Percentiles rank a stretch among this genome's conserved stretches.
Conservation (phyloP, 2,113 vertebrate genomes). For the Rhea americana region DNA sequence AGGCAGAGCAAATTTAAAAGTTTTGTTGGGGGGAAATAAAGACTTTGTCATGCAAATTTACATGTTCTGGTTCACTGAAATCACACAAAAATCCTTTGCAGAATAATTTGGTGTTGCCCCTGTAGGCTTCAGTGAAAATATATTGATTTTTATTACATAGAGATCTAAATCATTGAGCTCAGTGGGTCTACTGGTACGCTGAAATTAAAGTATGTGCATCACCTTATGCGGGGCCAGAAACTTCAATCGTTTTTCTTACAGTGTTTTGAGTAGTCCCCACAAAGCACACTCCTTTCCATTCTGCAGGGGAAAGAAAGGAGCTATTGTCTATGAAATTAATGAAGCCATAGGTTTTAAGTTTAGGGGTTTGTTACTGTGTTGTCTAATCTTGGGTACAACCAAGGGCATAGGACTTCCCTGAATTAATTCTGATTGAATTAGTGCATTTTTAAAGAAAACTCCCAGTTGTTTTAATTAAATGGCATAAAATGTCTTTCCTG, state of each 20-base stretch:
- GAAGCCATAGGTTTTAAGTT: neutral
- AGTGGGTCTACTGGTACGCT: neutral
- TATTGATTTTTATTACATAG: neutral
- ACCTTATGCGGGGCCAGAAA: neutral
- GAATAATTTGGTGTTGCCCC: neutral
- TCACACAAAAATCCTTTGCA: neutral
- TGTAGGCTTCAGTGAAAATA: neutral
- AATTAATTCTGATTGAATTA: conserved; percentile 20
- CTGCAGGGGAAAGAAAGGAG: neutral
- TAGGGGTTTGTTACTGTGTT: neutral
- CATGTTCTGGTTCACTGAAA: neutral
- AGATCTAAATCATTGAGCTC: neutral
- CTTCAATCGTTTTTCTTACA: neutral
- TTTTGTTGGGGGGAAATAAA: neutral
- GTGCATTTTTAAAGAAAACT: neutral
- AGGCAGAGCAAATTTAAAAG: neutral
- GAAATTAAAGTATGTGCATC: neutral
- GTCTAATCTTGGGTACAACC: neutral
- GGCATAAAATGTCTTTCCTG: neutral
- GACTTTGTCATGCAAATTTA: neutral
- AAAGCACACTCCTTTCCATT: neutral
- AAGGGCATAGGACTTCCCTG: neutral
- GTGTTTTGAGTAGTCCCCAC: neutral
- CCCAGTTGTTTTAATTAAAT: neutral
- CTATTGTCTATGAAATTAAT: neutral